These are phyloP conservation scores for Chiridota heheva DNA, from an alignment of 35 echinoderm and acorn worm genomes.

Conservation along the genomic window DNA sequence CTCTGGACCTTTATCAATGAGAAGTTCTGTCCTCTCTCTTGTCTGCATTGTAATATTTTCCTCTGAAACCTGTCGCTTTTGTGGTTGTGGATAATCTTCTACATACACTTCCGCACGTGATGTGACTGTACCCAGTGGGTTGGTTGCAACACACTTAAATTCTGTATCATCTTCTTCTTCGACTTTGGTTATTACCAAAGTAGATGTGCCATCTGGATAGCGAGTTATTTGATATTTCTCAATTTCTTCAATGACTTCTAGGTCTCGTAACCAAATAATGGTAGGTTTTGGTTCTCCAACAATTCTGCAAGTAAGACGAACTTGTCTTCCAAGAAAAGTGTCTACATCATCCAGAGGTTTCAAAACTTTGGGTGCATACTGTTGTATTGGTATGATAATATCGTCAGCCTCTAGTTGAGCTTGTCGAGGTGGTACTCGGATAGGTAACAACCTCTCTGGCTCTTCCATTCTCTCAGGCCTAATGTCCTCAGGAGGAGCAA, in stretches of 20 bases:
- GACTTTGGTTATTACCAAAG: constrained; percentile 72
- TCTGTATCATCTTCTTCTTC: constrained; percentile 85
- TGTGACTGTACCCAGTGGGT: constrained; percentile 74
- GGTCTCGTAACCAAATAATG: constrained; percentile 81
- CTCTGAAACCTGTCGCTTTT: constrained; percentile 26
- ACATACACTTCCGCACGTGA: constrained; percentile 85
- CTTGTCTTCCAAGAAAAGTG: constrained; percentile 56
- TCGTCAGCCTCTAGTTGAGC: constrained; percentile 19
- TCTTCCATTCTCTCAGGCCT: too few relatives aligned
- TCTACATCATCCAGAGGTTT: constrained; percentile 76
- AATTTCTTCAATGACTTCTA: constrained; percentile 49
- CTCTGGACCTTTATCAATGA: constrained; percentile 50
- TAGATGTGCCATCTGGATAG: constrained; percentile 73
- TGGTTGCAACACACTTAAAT: constrained; percentile 90
- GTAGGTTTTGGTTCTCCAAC: constrained; percentile 68
- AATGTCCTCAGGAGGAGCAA: too few relatives aligned
- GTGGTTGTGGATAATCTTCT: constrained; percentile 54
- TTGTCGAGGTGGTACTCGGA: constrained; percentile 24
- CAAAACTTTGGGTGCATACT: constrained; percentile 53
- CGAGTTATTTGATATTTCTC: constrained; percentile 59
- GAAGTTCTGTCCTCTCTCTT: constrained; percentile 48
- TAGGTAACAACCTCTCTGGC: too few relatives aligned
- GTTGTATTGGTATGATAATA: constrained; percentile 46
- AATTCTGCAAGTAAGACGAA: constrained; percentile 59
- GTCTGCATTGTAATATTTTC: constrained; percentile 45